phyloP scores from a whole-genome alignment of 2,797 vertebrate species.

The Sebastes diploproa region DNA sequence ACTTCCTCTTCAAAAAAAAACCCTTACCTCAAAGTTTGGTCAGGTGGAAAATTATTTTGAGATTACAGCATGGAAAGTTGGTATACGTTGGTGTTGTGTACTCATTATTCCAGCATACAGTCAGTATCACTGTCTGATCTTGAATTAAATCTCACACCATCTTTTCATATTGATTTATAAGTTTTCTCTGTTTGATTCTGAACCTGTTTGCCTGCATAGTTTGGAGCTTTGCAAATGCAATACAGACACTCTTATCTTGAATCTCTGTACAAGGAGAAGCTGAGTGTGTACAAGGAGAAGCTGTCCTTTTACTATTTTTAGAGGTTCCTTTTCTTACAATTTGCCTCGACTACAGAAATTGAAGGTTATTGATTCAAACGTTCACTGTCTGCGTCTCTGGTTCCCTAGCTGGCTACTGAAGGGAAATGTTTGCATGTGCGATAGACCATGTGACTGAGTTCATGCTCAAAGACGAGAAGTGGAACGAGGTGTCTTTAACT shows the following conservation, averaged over 20 bases:
- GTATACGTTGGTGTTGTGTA: not conserved
- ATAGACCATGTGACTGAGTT: not conserved
- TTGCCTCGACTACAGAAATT: conserved; percentile 25
- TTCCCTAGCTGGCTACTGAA: not conserved
- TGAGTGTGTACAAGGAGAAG: conserved; percentile 11
- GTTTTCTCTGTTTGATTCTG: not conserved
- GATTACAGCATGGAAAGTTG: not conserved
- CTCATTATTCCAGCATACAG: not conserved
- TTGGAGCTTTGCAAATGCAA: not conserved
- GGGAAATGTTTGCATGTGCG: not conserved
- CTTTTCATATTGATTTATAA: not conserved
- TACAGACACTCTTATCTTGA: not conserved
- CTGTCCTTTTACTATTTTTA: conserved; percentile 43
- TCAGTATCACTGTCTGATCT: not conserved
- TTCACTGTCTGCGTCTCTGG: conserved; percentile 16
- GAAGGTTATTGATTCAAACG: conserved; percentile 31
- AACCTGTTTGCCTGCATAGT: not conserved
- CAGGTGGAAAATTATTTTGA: conserved; percentile 5
- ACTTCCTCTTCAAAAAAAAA: not conserved
- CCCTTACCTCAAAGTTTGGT: not conserved
- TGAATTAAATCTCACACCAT: not conserved
- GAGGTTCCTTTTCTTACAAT: conserved; percentile 13
- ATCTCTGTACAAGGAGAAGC: not conserved
- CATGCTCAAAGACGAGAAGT: not conserved
- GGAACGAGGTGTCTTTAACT: conserved; percentile 36